phyloP scores from a whole-genome alignment of 2,797 vertebrate species.

The Otus scops region DNA sequence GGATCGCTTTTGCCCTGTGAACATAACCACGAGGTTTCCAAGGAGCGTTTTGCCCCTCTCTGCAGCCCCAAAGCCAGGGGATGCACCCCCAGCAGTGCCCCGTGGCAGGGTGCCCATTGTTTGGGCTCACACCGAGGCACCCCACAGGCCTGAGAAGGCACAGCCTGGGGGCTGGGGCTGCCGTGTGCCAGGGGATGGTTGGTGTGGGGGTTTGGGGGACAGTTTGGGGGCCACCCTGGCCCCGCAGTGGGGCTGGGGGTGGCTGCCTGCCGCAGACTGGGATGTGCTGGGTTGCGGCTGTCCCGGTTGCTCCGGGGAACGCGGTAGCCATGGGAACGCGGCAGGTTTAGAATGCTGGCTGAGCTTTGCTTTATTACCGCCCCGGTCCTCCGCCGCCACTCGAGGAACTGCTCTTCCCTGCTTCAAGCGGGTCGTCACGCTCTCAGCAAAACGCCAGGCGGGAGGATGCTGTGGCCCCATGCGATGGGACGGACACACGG shows the following conservation, averaged over 20 bases:
- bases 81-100: background rate
- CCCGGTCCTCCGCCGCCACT: background rate
- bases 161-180: rapidly evolving
- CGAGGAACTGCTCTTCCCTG: background rate
- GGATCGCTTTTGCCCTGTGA: background rate
- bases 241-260: background rate
- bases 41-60: background rate
- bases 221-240: rapidly evolving
- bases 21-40: background rate
- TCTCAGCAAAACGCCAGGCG: background rate
- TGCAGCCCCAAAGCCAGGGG: background rate
- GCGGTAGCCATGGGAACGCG: slow-evolving; percentile 47
- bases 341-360: background rate
- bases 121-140: background rate
- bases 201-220: background rate
- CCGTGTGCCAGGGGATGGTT: background rate
- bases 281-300: background rate
- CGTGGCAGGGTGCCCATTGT: rapidly evolving
- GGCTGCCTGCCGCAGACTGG: background rate
- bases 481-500: rapidly evolving
- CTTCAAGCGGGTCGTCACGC: background rate
- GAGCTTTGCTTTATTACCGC: background rate
- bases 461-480: background rate
- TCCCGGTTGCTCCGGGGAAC: background rate
- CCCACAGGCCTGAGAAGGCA: rapidly evolving